Base-by-base conservation (phyloP, 2,113 vertebrate species). In the Daubentonia madagascariensis region DNA sequence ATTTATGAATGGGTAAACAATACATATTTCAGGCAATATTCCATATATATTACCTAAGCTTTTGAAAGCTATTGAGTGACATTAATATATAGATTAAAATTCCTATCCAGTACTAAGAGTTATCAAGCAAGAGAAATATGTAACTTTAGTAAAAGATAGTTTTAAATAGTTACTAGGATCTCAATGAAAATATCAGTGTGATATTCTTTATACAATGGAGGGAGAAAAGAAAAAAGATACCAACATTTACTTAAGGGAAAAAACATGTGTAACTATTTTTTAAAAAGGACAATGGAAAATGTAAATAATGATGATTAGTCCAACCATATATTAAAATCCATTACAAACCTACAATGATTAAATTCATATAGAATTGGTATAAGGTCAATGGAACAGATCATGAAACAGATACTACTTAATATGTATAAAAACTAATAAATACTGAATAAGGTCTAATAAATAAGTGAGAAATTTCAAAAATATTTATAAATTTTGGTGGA, bases 131-230 rank as follows among this genome's bases (percentile, higher is more conserved):
- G 32, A 96, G 8, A 86, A 96, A 67, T n/a, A 18, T 16, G 1
- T 54, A 86, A 87, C 40, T 87, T 83, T 67, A 86, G 50, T 75
- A 78, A 92, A 92, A 88, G 30, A 40, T 57, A 50, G 17, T 68
- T 91, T 68, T 81, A 93, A 25, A 80, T 20, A 28, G 50, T 90
- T 76, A 32, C 6, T 70, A 79, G 37, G 50, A 20, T 68, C 3
- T 79, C 48, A 95, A 37, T 84, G 9, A 96, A 95, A 92, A 54
- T 89, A 79, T 89, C 68, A 92, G 25, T 79, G 8, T 84, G 40
- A 48, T 67, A 78, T 22, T 93, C 7, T 70, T 85, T 61, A 40
- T 57, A 57, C 18, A 52, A 40, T 40, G 11, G 22, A 85, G 6
- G 18, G 16, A 70, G 32, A 84, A 83, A 83, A 84, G 5, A 16